These are phyloP conservation scores for Denticeps clupeoides DNA, from an alignment of 2,797 vertebrate species.

Conservation along the genomic window DNA sequence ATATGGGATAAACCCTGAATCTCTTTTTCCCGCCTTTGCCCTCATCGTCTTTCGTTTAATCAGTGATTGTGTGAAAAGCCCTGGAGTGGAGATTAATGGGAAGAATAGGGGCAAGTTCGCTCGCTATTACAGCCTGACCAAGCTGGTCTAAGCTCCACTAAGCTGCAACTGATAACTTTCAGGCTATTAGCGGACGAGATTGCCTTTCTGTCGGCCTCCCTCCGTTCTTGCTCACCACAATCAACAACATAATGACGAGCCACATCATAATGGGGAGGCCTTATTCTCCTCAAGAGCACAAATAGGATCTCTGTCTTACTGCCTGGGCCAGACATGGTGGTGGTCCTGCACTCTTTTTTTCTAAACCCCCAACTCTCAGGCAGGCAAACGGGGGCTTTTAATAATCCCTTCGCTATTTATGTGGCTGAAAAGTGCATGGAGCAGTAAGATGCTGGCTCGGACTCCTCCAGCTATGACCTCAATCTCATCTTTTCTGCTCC, in stretches of 20 bases:
- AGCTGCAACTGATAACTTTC: slow-evolving; percentile 65
- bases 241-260: slow-evolving; percentile 50
- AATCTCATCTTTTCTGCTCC: no score
- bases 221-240: slow-evolving; percentile 38
- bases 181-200: slow-evolving; percentile 61
- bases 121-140: slow-evolving; percentile 59
- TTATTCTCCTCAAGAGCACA: slow-evolving; percentile 29
- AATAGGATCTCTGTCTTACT: slow-evolving; percentile 18
- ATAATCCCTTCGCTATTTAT: no score
- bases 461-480: no score
- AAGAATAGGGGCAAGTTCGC: slow-evolving; percentile 59
- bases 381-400: no score
- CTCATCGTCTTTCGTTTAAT: slow-evolving; percentile 42
- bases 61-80: slow-evolving; percentile 48
- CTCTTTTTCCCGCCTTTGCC: slow-evolving; percentile 26
- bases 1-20: slow-evolving; percentile 20
- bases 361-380: not conserved
- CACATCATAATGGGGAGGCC: slow-evolving; percentile 37
- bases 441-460: no score
- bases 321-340: slow-evolving; percentile 26
- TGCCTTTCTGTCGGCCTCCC: slow-evolving; percentile 50
- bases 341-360: not conserved
- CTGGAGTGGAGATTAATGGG: slow-evolving; percentile 54
- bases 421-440: no score
- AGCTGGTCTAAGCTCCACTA: slow-evolving; percentile 60